Base-by-base conservation (phyloP, 2,797 vertebrate species). In the Eidolon dupreanum region DNA sequence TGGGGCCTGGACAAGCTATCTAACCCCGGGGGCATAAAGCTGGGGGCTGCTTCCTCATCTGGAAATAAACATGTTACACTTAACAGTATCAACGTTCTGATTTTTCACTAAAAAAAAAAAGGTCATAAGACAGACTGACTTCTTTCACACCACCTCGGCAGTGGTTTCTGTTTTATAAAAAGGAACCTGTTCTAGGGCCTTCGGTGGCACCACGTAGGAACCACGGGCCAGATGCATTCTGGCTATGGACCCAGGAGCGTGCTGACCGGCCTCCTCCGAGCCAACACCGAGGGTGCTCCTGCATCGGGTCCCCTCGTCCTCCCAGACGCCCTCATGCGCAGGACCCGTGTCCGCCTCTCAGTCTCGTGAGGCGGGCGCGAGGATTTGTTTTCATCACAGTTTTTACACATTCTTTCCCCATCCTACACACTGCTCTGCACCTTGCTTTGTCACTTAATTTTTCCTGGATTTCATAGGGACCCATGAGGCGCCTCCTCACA, bases 221-320 rank as follows among this genome's bases (percentile, higher is more conserved):
- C 46, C 8, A 2, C 5, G 12, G 43, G 43, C 31, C 7, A 19
- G 15, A 0, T 2, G 19, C 28, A 12, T 6, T 36, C 61, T 5
- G 0, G 5, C 12, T 10, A 20, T n/a, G 31, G 5, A 49, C 46
- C 33, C 3, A 0, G 3, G 7, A 33, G 61, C 22, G 1, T 0
- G 19, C 55, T 26, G 3, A 33, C 36, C 0, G 0, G 5, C 31
- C 28, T 22, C 49, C 36, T 26, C 36, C 17, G 6, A 6, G n/a
- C 28, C 6, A 26, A 19, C 24, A n/a, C 4, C 0, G 8, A 31
- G 0, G 1, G 41, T 31, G 22, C 4, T 1, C 1, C 24, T 0
- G 20, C 0, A 1, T 28, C 33, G 12, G 49, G 33, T 3, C 2
- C n/a, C 26, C 6, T 9, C 33, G 33, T 46, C 12, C 46, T 4